These are phyloP conservation scores for Capreolus pygargus DNA, from an alignment of 2,113 vertebrate species.

Conservation along the genomic window DNA sequence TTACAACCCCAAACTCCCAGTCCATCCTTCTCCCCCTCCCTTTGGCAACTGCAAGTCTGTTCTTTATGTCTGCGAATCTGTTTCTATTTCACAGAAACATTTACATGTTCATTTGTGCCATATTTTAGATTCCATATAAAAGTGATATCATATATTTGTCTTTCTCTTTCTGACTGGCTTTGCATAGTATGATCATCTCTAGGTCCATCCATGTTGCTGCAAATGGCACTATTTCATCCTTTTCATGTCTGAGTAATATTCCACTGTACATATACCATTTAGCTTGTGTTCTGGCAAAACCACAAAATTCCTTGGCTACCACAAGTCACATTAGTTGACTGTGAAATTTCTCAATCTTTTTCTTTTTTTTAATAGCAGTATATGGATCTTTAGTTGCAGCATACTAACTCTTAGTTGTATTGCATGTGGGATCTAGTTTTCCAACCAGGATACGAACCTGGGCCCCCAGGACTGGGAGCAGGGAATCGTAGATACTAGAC, in stretches of 20 bases:
- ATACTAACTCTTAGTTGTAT: background rate
- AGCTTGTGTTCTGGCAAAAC: slow-evolving; percentile 91
- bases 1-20: background rate
- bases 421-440: background rate
- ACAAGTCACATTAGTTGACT: slow-evolving; percentile 95
- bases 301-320: slow-evolving; percentile 96
- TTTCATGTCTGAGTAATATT: background rate
- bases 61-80: background rate
- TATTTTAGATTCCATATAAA: background rate
- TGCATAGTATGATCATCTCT: background rate
- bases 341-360: slow-evolving; percentile 98
- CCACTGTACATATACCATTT: slow-evolving; percentile 60
- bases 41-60: background rate
- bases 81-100: background rate
- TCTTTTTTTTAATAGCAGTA: slow-evolving; percentile 85
- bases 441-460: background rate
- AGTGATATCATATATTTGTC: background rate
- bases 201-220: background rate
- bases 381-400: background rate
- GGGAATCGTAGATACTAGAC: background rate
- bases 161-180: background rate
- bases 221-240: background rate
- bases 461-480: background rate
- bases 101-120: background rate
- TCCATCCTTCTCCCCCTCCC: background rate